These are phyloP conservation scores for Drosophila parabipectinata DNA, from an alignment of 1,140 invertebrate species.

Conservation along the genomic window DNA sequence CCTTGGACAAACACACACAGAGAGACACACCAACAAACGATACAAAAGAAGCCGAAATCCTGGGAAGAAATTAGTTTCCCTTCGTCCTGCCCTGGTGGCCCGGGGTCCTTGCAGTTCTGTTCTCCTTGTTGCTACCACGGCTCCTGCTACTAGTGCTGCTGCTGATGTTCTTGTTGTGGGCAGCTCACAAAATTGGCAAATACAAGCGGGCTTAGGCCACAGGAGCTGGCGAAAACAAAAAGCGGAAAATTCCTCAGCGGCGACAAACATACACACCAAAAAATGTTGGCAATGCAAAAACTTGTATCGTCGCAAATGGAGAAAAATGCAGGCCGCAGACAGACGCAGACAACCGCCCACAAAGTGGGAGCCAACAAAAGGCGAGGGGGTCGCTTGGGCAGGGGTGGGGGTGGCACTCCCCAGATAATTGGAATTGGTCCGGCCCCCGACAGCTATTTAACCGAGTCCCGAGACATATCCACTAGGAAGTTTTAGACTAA, in stretches of 20 bases:
- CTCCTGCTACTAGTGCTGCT: conserved; percentile 12
- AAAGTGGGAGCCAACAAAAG: conserved; percentile 31
- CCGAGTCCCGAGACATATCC: conserved; percentile 6
- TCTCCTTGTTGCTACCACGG: conserved; percentile 25
- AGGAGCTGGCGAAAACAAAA: conserved; percentile 37
- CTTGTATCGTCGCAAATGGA: conserved; percentile 57
- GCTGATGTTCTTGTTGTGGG: conserved; percentile 41
- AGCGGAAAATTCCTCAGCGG: conserved; percentile 38
- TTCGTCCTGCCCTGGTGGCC: conserved; percentile 25
- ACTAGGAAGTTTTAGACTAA: not conserved
- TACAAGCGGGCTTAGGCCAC: conserved; percentile 37
- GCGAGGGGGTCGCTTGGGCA: too few species aligned
- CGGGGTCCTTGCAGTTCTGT: conserved; percentile 39
- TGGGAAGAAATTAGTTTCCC: conserved; percentile 77
- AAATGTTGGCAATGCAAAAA: conserved; percentile 68
- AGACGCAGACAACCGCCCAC: conserved; percentile 57
- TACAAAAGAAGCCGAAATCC: conserved; percentile 57
- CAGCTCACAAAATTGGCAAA: conserved; percentile 53
- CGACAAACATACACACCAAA: conserved; percentile 41
- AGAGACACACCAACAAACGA: conserved; percentile 23
- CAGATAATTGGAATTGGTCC: conserved; percentile 49
- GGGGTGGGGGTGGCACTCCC: not conserved
- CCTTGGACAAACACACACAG: conserved; percentile 14
- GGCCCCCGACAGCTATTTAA: conserved; percentile 40
- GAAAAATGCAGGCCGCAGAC: conserved; percentile 73